Conservation (phyloP, 2,888 invertebrate species). For the Sinopyrophorus schimmeli region DNA sequence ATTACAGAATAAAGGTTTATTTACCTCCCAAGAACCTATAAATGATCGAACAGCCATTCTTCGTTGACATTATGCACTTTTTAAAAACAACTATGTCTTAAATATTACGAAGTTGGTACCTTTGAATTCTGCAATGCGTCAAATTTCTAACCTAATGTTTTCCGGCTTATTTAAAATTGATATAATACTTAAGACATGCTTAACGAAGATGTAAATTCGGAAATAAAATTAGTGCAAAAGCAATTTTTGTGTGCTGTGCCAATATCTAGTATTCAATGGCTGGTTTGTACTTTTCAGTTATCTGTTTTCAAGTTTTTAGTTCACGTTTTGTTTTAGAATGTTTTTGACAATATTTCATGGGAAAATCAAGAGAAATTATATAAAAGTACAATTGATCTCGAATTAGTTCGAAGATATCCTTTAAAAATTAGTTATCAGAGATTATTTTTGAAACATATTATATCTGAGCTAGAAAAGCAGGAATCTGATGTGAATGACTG, state of each 20-base stretch:
- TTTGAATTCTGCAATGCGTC: constrained; percentile 11
- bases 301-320: no score
- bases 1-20: constrained; percentile 28
- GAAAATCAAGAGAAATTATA: constrained; percentile 64
- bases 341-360: constrained; percentile 48
- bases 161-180: no score
- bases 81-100: constrained; percentile 10
- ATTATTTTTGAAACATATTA: constrained; percentile 67
- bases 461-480: constrained; percentile 61
- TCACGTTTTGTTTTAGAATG: constrained; percentile 34
- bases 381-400: constrained; percentile 61
- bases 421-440: constrained; percentile 65
- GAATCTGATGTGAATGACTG: constrained; percentile 65
- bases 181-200: constrained; percentile 32
- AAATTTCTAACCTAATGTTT: no score
- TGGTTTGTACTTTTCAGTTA: constrained; percentile 37
- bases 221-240: constrained; percentile 37
- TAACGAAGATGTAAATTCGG: constrained; percentile 15
- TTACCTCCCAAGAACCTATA: constrained; percentile 62
- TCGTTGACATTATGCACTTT: constrained; percentile 20
- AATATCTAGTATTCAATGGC: constrained; percentile 34
- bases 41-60: constrained; percentile 56
- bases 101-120: not conserved
- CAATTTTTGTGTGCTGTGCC: constrained; percentile 49
- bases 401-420: constrained; percentile 63